A percentile compares a stretch with the other conserved stretches of the same genome.
These are phyloP conservation scores for Crotalus tigris DNA, from an alignment of 2,113 vertebrate species.

Conservation along the genomic window DNA sequence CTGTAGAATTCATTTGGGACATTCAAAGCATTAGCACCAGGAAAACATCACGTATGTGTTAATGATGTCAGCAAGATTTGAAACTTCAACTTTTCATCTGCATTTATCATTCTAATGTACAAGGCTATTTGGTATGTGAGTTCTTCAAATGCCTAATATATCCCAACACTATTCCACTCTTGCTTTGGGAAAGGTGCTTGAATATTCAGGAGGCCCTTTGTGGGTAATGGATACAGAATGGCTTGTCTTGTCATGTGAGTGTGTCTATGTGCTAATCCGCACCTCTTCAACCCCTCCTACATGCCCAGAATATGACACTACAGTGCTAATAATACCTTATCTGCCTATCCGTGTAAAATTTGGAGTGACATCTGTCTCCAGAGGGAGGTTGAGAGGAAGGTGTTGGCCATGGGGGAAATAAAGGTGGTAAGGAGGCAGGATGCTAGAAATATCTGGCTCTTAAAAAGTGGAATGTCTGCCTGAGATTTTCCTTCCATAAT, in stretches of 20 bases:
- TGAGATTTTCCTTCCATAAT: neutral
- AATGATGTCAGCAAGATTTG: neutral
- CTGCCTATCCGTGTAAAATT: neutral
- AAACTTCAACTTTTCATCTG: conserved; percentile 35
- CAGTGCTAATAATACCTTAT: rapidly evolving
- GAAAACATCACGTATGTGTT: neutral
- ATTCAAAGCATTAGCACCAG: neutral
- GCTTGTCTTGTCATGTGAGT: neutral
- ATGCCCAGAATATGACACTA: neutral
- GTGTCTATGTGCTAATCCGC: neutral
- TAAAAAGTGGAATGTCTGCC: neutral
- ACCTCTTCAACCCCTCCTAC: neutral
- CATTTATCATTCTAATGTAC: conserved; percentile 58
- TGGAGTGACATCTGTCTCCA: neutral
- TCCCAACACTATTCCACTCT: conserved; percentile 40
- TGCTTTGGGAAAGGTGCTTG: conserved; percentile 39
- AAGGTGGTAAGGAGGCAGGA: neutral
- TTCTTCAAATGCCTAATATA: conserved; percentile 62
- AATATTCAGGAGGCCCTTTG: conserved; percentile 1
- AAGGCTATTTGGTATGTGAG: conserved; percentile 45
- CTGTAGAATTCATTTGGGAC: neutral
- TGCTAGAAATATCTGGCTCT: neutral
- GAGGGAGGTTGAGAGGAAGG: neutral
- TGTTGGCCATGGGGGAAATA: neutral
- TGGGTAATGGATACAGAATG: neutral